A percentile compares a stretch with the other conserved stretches of the same genome.
phyloP scores from a whole-genome alignment of 2,888 invertebrate species.

The Drosophila seclusa region DNA sequence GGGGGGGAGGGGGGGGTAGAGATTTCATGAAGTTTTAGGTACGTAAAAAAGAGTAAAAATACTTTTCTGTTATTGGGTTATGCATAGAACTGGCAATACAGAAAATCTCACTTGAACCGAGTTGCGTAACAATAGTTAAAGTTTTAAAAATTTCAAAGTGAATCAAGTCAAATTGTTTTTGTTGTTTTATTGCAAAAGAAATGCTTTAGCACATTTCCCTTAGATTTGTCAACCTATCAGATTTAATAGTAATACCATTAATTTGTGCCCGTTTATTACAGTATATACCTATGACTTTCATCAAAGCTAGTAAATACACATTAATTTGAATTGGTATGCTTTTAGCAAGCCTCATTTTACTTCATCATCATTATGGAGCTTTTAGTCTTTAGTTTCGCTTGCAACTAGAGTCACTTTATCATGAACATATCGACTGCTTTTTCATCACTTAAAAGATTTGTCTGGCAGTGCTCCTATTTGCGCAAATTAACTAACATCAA shows the following conservation, averaged over 20 bases:
- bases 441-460: slow-evolving; percentile 58
- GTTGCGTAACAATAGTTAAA: not conserved
- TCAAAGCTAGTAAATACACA: not conserved
- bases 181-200: not conserved
- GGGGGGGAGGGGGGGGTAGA: not conserved
- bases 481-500: slow-evolving; percentile 49
- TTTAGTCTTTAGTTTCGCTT: not conserved
- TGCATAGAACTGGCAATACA: not conserved
- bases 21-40: slow-evolving; percentile 6
- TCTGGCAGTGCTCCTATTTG: slow-evolving; percentile 28
- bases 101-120: not conserved
- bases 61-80: slow-evolving; percentile 17
- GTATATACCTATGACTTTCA: not conserved
- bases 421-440: not conserved
- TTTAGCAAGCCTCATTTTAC: not conserved
- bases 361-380: not conserved
- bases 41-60: slow-evolving; percentile 31
- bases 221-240: not conserved
- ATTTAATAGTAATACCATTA: not conserved
- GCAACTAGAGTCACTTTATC: not conserved
- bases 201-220: not conserved
- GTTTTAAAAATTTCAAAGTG: not conserved
- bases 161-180: not conserved
- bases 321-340: slow-evolving; percentile 9
- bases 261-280: not conserved